Base-by-base conservation (phyloP, 2,797 vertebrate species). In the Champsocephalus esox region DNA sequence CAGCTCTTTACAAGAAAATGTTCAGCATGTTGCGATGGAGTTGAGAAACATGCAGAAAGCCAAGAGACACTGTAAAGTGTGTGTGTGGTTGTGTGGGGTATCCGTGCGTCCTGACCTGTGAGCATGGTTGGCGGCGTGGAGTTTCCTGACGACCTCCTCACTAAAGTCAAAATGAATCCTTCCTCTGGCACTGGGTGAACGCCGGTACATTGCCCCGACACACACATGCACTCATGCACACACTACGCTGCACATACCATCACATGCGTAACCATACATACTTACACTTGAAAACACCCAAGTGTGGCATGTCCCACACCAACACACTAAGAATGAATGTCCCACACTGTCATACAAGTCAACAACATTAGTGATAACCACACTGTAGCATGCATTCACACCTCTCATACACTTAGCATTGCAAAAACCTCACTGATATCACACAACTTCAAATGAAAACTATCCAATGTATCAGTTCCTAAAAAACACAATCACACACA, bases 161-260 rank as follows among this genome's bases (percentile, higher is more conserved):
- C 95, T 96, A 91, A 96, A 96, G 92, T 96, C 95, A 90, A 96
- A 96, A 79, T 96, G 93, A 90, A 96, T 91, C 91, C 93, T 93
- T 91, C 93, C 87, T 90, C 92, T 93, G 91, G 92, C 92, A 89
- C 94, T 93, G 73, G 95, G 94, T 76, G 95, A 96, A 87, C 91
- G 91, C 87, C 92, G 93, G 90, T 92, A 91, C 95, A 96, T 96
- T 28, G 85, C 92, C 90, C 92, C 74, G 16, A 83, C 83, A 90
- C 80, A 86, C 77, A 80, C 87, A 74, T 48, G 14, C 81, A 83
- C 83, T 80, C 87, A 86, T 48, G 46, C 81, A 76, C 71, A 84
- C 82, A 55, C 81, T 70, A 75, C 8, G 54, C 13, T 3, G 32
- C 41, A 46, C 77, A 81, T 74, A 80, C 65, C 45, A 59, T 79